Conservation (phyloP, 37 sponge, comb jelly and placozoan genomes). For the Haliclona indistincta region DNA sequence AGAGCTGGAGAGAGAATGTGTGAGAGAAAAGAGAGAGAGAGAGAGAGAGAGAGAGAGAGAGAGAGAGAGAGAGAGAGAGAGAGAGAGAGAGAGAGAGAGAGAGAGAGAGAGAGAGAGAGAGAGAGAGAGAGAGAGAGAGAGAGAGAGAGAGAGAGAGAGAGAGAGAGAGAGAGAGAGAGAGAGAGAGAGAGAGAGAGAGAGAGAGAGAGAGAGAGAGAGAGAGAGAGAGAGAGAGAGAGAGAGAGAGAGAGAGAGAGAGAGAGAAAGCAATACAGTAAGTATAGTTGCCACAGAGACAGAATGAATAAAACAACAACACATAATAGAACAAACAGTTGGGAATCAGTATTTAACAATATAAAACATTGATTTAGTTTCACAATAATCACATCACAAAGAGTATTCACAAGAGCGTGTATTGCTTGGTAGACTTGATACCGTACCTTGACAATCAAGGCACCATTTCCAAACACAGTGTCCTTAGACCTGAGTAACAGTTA, state of each 20-base stretch:
- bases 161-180: neutral
- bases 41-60: neutral
- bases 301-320: no score
- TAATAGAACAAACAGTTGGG: no score
- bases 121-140: neutral
- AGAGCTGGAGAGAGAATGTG: neutral
- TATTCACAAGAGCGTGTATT: no score
- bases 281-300: neutral
- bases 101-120: neutral
- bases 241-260: neutral
- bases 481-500: no score
- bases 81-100: constrained; percentile 4
- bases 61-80: constrained; percentile 1
- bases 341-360: neutral
- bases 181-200: constrained; percentile 3
- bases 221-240: neutral
- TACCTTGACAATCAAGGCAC: no score
- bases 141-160: neutral
- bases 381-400: neutral
- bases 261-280: neutral
- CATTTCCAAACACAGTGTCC: no score
- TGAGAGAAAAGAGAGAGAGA: neutral
- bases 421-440: no score
- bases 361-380: neutral
- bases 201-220: no score